Conservation (phyloP, 2,888 invertebrate species). For the Amphipoea lucens region DNA sequence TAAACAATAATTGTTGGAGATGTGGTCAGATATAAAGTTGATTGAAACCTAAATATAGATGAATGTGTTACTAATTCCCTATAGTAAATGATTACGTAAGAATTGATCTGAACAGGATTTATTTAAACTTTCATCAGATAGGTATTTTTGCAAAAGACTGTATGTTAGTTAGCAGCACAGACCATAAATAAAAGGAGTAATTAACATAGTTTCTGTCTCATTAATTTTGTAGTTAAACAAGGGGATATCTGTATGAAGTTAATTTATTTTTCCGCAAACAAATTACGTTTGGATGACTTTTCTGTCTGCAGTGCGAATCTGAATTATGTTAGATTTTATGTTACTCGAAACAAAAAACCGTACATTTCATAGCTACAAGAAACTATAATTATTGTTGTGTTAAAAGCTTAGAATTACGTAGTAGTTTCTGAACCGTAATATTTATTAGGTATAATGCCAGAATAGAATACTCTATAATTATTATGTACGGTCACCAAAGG, state of each 20-base stretch:
- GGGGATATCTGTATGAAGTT: constrained; percentile 1
- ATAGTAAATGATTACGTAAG: neutral
- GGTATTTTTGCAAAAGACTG: neutral
- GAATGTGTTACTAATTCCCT: neutral
- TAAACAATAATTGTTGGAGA: neutral
- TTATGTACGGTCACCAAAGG: too few relatives aligned
- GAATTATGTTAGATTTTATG: constrained; percentile 12
- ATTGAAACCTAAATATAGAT: neutral
- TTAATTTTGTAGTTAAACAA: constrained; percentile 23
- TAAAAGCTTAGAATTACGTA: neutral
- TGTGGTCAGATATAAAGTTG: neutral
- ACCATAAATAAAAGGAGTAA: constrained; percentile 26
- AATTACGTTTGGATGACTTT: constrained; percentile 12
- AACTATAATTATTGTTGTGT: neutral
- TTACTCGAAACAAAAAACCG: constrained; percentile 1
- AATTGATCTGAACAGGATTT: neutral
- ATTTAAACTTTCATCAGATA: neutral
- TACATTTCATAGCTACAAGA: neutral
- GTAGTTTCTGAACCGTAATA: neutral
- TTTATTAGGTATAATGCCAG: neutral
- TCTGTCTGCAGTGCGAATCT: neutral
- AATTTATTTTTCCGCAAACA: constrained; percentile 29
- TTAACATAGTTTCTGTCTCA: constrained; percentile 33
- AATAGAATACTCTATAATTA: too few relatives aligned
- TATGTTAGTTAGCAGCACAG: neutral